A percentile compares a stretch with the other conserved stretches of the same genome.
phyloP scores from a whole-genome alignment of 1,140 invertebrate genomes.

The Euwallacea fornicatus region DNA sequence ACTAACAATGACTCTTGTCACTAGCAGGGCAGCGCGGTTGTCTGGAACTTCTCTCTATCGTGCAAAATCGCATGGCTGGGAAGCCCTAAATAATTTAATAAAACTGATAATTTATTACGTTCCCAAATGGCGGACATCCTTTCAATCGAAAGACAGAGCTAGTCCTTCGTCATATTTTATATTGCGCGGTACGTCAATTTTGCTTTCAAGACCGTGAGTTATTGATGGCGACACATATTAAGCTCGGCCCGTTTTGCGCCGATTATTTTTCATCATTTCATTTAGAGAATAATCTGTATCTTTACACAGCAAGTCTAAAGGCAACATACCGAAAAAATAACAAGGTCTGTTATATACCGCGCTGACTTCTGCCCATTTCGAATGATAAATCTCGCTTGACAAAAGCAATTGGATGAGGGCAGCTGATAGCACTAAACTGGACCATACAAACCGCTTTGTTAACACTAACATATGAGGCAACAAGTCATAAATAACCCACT shows the following conservation, averaged over 20 bases:
- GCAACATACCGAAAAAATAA: not conserved
- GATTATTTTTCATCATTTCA: not conserved
- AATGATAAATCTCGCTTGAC: constrained; percentile 27
- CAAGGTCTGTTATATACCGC: not conserved
- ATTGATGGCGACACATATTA: constrained; percentile 33
- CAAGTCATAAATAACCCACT: constrained; percentile 30
- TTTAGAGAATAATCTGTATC: not conserved
- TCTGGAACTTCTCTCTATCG: too few relatives aligned
- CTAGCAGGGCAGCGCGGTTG: too few relatives aligned
- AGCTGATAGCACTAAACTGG: constrained; percentile 25
- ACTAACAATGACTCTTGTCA: too few relatives aligned
- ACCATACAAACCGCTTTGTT: constrained; percentile 30
- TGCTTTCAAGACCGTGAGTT: constrained; percentile 25
- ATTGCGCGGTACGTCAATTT: constrained; percentile 27
- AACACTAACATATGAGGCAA: constrained; percentile 30
- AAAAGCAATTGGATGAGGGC: constrained; percentile 30
- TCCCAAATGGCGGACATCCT: constrained; percentile 25
- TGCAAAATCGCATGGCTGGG: too few relatives aligned
- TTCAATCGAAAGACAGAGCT: constrained; percentile 25
- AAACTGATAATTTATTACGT: constrained; percentile 35
- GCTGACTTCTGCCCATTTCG: constrained; percentile 10
- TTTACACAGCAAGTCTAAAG: not conserved
- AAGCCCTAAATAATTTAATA: constrained; percentile 26
- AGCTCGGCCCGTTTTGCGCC: not conserved
- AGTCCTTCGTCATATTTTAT: constrained; percentile 31